Evolutionary conservation across 1,140 invertebrate species (phyloP).

Genomic region (Bombus impatiens): DNA sequence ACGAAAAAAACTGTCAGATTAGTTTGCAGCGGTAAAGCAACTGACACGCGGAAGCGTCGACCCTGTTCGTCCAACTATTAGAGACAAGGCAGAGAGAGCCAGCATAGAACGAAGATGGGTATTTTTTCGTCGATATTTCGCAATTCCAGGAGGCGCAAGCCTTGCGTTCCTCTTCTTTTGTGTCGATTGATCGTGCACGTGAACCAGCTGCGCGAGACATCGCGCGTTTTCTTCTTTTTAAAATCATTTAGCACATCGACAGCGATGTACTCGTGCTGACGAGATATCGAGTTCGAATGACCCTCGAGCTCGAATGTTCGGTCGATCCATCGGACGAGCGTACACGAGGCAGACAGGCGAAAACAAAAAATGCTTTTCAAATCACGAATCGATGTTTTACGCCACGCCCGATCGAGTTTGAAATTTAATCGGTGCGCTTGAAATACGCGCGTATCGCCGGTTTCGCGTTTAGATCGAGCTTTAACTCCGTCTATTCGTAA

Average conservation of each 20-base stretch:
- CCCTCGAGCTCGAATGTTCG: conserved; percentile 53
- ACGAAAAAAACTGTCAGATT: no score
- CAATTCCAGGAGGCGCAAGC: conserved; percentile 16
- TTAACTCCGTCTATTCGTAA: neutral
- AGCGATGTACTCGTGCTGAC: conserved; percentile 58
- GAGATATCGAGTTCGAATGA: conserved; percentile 60
- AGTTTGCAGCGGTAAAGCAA: neutral
- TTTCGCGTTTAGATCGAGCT: conserved; percentile 33
- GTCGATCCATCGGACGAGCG: conserved; percentile 51
- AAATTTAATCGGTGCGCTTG: conserved; percentile 45
- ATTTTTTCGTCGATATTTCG: conserved; percentile 41
- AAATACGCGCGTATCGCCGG: neutral
- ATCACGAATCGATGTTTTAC: conserved; percentile 48
- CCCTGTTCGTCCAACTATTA: neutral
- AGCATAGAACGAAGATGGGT: neutral
- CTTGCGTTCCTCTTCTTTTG: conserved; percentile 40
- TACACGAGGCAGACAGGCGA: conserved; percentile 49
- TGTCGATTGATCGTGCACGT: conserved; percentile 13
- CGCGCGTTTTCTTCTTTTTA: conserved; percentile 27
- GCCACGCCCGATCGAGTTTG: conserved; percentile 52
- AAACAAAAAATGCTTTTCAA: conserved; percentile 57
- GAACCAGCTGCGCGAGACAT: conserved; percentile 42
- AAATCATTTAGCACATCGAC: conserved; percentile 67
- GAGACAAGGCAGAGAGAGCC: neutral
- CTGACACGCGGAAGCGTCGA: no score